Conservation (phyloP, 2,113 vertebrate species). For the Bambusicola thoracicus region DNA sequence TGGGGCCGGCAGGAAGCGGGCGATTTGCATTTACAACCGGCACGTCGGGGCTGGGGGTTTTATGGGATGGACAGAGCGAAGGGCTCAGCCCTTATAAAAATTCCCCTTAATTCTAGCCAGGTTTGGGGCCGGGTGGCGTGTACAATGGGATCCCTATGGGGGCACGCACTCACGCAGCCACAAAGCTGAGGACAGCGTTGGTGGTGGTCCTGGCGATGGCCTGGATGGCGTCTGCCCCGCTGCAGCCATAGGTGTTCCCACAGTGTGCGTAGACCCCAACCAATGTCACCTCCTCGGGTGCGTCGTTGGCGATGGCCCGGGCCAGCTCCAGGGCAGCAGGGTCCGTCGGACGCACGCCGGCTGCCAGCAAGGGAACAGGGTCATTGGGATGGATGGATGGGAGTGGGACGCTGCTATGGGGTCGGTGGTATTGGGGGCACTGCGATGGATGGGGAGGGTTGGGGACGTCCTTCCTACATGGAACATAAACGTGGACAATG, state of each 20-base stretch:
- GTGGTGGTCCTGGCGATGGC: slow-evolving; percentile 79
- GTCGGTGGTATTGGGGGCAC: background rate
- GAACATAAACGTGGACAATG: background rate
- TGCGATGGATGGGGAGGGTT: background rate
- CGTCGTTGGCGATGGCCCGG: slow-evolving; percentile 42
- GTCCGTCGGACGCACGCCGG: slow-evolving; percentile 76
- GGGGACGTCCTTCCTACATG: background rate
- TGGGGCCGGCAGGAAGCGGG: background rate
- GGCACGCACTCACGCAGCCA: slow-evolving; percentile 76
- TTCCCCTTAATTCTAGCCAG: rapidly evolving
- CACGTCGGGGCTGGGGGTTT: background rate
- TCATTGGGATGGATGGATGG: background rate
- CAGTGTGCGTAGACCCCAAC: slow-evolving; percentile 86
- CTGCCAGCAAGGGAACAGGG: slow-evolving; percentile 41
- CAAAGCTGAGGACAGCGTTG: slow-evolving; percentile 73
- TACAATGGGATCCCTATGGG: background rate
- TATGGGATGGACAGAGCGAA: background rate
- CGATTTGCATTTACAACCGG: background rate
- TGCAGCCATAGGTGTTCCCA: slow-evolving; percentile 83
- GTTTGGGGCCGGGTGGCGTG: background rate
- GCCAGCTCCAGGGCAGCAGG: slow-evolving; percentile 76
- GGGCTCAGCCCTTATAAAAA: background rate
- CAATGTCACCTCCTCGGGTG: slow-evolving; percentile 69
- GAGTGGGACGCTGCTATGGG: background rate
- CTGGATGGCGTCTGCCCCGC: slow-evolving; percentile 76